These are phyloP conservation scores for Drosophila pectinifera DNA, from an alignment of 1,140 invertebrate species.

Conservation along the genomic window DNA sequence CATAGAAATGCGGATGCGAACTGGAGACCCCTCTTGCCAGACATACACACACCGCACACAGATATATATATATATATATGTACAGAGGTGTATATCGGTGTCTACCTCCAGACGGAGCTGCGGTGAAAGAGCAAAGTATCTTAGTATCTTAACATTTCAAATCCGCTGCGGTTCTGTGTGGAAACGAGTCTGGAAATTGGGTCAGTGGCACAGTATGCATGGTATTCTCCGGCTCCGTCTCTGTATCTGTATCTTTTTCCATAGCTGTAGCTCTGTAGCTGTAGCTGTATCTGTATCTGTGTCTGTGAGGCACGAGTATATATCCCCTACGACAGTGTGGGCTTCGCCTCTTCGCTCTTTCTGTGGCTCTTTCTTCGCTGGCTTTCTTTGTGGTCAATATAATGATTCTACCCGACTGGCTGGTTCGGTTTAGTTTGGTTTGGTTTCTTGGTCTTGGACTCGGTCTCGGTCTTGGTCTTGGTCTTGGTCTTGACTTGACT, in stretches of 20 bases:
- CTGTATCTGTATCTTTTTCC: constrained; percentile 42
- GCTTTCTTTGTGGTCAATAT: constrained; percentile 81
- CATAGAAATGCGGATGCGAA: constrained; percentile 80
- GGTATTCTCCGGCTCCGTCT: constrained; percentile 63
- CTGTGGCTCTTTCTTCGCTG: constrained; percentile 68
- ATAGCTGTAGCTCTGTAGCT: constrained; percentile 52
- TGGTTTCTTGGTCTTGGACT: constrained; percentile 22
- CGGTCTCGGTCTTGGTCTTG: constrained; percentile 17
- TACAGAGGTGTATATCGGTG: constrained; percentile 35
- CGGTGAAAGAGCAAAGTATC: constrained; percentile 82
- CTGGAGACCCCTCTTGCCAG: constrained; percentile 47
- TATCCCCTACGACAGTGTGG: constrained; percentile 50
- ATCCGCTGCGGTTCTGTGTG: constrained; percentile 67
- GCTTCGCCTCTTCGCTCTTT: constrained; percentile 40
- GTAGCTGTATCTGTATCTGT: constrained; percentile 39
- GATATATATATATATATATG: constrained; percentile 9
- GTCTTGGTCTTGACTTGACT: constrained; percentile 26
- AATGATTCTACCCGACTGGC: constrained; percentile 68
- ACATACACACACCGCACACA: constrained; percentile 26
- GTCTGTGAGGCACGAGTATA: constrained; percentile 31
- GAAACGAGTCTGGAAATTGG: constrained; percentile 79
- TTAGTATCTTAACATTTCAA: constrained; percentile 78
- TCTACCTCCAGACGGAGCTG: constrained; percentile 56
- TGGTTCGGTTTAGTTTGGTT: constrained; percentile 42
- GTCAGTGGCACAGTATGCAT: constrained; percentile 84